Evolutionary conservation across 2,113 vertebrate species (phyloP), one percentile per base, ranked within the genome.

Genomic region (Indicator indicator): DNA sequence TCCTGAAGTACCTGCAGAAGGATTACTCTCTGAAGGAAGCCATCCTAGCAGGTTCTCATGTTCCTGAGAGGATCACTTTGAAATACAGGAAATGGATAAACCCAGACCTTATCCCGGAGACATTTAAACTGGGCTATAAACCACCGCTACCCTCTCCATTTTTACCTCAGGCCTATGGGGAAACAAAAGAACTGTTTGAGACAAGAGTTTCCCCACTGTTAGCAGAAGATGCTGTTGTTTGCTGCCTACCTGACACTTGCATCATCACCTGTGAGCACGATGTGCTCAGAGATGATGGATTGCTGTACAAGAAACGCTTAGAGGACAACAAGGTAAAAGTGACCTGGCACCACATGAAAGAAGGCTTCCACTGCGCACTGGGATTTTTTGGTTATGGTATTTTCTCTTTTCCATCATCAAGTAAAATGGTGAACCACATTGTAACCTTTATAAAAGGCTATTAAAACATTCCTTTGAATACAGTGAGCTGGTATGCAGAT

Each of bases 331-430:
- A 81, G 0, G 7, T 94, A 1, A 60, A 2, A 1, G 89, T 94
- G 44, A 91, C 67, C 63, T 96, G 96, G 94, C 14, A 69, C 87
- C 63, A 93, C 2, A 0, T 79, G 52, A 44, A 70, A 5, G 50
- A 60, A 3, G 40, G 96, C 16, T 96, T 96, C 74, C 93, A 95
- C 11, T 1, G 44, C 18, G 16, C 11, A 6, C 2, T 93, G 55
- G 82, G 1, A 2, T 73, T 94, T 83, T 96, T 93, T 83, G 92
- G 68, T 67, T 96, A 96, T 8, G 72, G 88, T 21, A 59, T 96
- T 77, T 94, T 93, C 55, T 96, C 92, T 67, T 96, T 95, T 67
- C 88, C 91, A 3, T 77, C 95, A 23, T 62, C 92, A 46, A 88
- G 11, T 13, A 67, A 42, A 67, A 46, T 89, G 0, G 2, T 44